A percentile compares a stretch with the other conserved stretches of the same genome.
Evolutionary conservation across 2,888 invertebrate species (phyloP).

Genomic region (Tachina grossa): DNA sequence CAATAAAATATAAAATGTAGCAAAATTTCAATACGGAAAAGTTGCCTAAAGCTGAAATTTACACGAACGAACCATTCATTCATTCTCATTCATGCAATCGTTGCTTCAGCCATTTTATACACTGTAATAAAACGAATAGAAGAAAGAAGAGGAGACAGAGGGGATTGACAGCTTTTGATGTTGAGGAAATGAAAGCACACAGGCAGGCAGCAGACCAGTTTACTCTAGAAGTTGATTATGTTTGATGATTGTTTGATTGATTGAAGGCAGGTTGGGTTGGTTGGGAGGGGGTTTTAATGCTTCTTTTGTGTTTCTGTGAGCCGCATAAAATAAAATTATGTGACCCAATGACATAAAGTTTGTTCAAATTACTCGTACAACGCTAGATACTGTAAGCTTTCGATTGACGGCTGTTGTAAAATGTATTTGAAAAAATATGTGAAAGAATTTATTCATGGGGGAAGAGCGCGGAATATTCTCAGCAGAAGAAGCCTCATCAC

Average conservation of each 20-base stretch:
- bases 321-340: conserved; percentile 61
- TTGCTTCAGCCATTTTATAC: not conserved
- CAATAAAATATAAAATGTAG: conserved; percentile 70
- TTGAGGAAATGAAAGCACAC: not conserved
- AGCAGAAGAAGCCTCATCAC: no score
- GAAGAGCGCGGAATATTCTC: no score
- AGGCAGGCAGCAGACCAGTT: not conserved
- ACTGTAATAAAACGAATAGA: conserved; percentile 1
- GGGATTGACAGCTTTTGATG: no score
- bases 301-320: conserved; percentile 1
- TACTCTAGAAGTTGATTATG: not conserved
- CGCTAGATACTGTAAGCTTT: not conserved
- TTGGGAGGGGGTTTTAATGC: not conserved
- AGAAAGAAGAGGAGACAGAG: not conserved
- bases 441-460: no score
- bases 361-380: not conserved
- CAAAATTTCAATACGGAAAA: conserved; percentile 71
- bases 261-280: not conserved
- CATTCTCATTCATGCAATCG: not conserved
- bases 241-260: conserved; percentile 24
- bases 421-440: no score
- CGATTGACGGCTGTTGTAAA: not conserved
- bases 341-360: conserved; percentile 55
- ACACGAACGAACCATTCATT: conserved; percentile 43
- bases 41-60: conserved; percentile 53